phyloP scores from a whole-genome alignment of 2,797 vertebrate species.

The Potorous gilbertii region DNA sequence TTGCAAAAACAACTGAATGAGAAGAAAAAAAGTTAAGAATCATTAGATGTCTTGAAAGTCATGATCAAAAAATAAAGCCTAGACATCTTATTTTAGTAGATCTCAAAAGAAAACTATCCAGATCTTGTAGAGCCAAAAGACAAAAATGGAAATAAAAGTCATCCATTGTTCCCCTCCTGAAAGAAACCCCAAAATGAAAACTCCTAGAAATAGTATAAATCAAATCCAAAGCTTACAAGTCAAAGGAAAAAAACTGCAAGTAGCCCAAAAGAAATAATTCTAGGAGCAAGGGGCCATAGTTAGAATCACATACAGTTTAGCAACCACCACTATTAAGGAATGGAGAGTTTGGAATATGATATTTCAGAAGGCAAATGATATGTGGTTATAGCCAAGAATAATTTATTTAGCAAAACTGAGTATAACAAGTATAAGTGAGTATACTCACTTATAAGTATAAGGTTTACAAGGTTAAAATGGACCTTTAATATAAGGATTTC shows the following conservation, averaged over 20 bases:
- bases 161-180: background rate
- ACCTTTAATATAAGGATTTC: too few relatives aligned
- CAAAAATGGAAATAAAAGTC: background rate
- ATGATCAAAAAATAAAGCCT: background rate
- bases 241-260: background rate
- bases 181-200: background rate
- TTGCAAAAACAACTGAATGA: background rate
- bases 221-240: background rate
- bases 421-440: too few relatives aligned
- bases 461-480: too few relatives aligned
- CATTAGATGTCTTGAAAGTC: background rate
- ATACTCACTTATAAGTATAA: too few relatives aligned
- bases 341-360: background rate
- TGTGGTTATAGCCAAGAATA: background rate
- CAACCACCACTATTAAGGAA: background rate
- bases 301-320: background rate
- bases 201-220: background rate
- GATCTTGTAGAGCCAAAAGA: background rate
- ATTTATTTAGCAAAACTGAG: too few relatives aligned
- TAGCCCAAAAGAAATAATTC: background rate
- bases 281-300: background rate
- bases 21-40: background rate
- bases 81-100: background rate
- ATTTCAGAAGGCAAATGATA: background rate
- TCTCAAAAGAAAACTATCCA: background rate